Evolutionary conservation across 2,113 vertebrate species (phyloP), one percentile per base, ranked within the genome.

Genomic region (Austrofundulus limnaeus): DNA sequence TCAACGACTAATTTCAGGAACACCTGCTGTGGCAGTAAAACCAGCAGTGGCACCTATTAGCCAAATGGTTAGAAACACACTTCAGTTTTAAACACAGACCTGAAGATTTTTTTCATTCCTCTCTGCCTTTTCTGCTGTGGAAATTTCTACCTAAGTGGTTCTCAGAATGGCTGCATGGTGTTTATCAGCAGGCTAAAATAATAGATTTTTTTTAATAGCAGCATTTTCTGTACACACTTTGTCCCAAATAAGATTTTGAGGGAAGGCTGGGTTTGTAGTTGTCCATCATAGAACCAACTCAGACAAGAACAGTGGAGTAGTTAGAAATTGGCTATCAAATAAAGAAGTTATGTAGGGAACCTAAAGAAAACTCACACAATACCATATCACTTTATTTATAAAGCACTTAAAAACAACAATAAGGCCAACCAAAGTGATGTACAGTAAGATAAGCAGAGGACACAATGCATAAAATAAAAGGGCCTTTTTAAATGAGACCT

Each of bases 1-100:
- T 66, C 17, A 24, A 37, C 16, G 14, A 5, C 1, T 46, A 42
- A 46, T 65, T 45, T n/a, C 25, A 63, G 15, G 4, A 13, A 57
- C 61, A 53, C 61, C 41, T 20, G 20, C 31, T 17, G 59, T 49
- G 20, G 34, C 46, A 23, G 42, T 37, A 47, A 60, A 46, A 60
- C 25, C 24, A 60, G 25, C 42, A 47, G 45, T 50, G 38, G 38
- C 31, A 50, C 34, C 45, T 61, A 19, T 47, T 47, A 47, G 31
- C 31, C 31, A 61, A 49, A 61, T 61, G 20, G 19, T 8, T 49
- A 9, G 14, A 37, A 61, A 46, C 19, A 37, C 28, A 13, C 45
- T 48, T 38, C 14, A 37, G 45, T 28, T 61, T 20, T 2, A 37
- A 17, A 31, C 10, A n/a, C 31, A 24, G 5, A 49, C 10, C 20